phyloP scores from a whole-genome alignment of 2,888 invertebrate species.

The Drosophila colorata region DNA sequence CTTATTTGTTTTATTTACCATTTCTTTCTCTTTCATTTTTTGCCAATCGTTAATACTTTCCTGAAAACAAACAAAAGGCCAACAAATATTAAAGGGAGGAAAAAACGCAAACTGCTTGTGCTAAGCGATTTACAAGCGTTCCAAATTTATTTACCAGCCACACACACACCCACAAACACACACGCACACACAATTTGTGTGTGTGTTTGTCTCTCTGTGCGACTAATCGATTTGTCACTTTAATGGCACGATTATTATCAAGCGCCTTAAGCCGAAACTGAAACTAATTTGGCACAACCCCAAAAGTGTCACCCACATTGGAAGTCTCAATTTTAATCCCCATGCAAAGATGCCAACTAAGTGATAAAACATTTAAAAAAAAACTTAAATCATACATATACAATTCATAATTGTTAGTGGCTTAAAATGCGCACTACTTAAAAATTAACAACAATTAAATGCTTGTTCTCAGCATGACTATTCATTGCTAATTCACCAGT shows the following conservation, averaged over 20 bases:
- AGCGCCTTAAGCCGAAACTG: constrained; percentile 38
- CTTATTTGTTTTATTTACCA: constrained; percentile 52
- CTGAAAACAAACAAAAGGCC: constrained; percentile 39
- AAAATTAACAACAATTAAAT: constrained; percentile 26
- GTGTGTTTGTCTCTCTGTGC: constrained; percentile 3
- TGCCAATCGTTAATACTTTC: constrained; percentile 62
- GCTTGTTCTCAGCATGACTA: constrained; percentile 26
- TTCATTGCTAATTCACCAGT: constrained; percentile 3
- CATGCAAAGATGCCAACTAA: constrained; percentile 19
- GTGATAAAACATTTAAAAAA: constrained; percentile 19
- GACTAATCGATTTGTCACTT: constrained; percentile 56
- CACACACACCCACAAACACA: constrained; percentile 21
- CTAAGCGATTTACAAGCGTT: constrained; percentile 52
- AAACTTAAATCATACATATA: background rate
- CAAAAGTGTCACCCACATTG: constrained; percentile 60
- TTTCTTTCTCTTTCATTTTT: constrained; percentile 11
- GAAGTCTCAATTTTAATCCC: constrained; percentile 20
- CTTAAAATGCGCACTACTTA: constrained; percentile 22
- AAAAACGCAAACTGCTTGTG: constrained; percentile 32
- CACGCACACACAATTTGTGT: constrained; percentile 14
- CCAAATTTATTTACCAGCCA: constrained; percentile 29
- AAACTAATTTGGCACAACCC: constrained; percentile 68
- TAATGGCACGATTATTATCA: constrained; percentile 57
- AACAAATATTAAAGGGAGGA: constrained; percentile 4
- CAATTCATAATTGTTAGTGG: constrained; percentile 2